Evolutionary conservation across 1,140 invertebrate species (phyloP), one percentile per base, ranked within the genome.

Genomic region (Cepaea nemoralis): DNA sequence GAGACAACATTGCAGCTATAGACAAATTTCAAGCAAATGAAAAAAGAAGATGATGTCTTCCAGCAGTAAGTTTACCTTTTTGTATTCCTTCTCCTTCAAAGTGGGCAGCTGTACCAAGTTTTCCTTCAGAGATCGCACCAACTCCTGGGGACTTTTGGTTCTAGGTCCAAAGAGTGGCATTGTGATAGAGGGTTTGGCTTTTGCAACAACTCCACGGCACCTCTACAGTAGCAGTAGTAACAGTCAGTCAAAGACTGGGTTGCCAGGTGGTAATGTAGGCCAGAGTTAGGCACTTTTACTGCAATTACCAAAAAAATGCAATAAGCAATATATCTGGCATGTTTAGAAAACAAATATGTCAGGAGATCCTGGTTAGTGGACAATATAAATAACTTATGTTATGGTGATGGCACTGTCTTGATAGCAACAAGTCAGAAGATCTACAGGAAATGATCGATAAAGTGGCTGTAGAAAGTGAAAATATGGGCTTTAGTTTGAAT

Each of bases 31-130:
- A n/a, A n/a, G n/a, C n/a, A n/a, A n/a, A n/a, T n/a, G n/a, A n/a
- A n/a, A n/a, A n/a, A n/a, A n/a, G n/a, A n/a, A n/a, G n/a, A n/a
- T n/a, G n/a, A n/a, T n/a, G n/a, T n/a, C n/a, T n/a, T n/a, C n/a
- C n/a, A n/a, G n/a, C n/a, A n/a, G n/a, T n/a, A n/a, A n/a, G n/a
- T n/a, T n/a, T 91, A 95, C 94, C 93, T 99, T 99, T 92, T 99
- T 97, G 70, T 95, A 95, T 92, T 99, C 99, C 89, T 98, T 98
- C 91, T 99, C 97, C n/a, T 77, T 75, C 40, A 67, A 48, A 22
- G 59, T 81, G 22, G 73, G 42, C 42, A 83, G 39, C 66, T 77
- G 82, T 16, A 16, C 31, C 63, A 91, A 69, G 40, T 86, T 85
- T 40, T 92, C 91, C 59, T 87, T 88, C n/a, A 91, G 83, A 37